Base-by-base conservation (phyloP, 2,797 vertebrate genomes). In the Acipenser ruthenus region DNA sequence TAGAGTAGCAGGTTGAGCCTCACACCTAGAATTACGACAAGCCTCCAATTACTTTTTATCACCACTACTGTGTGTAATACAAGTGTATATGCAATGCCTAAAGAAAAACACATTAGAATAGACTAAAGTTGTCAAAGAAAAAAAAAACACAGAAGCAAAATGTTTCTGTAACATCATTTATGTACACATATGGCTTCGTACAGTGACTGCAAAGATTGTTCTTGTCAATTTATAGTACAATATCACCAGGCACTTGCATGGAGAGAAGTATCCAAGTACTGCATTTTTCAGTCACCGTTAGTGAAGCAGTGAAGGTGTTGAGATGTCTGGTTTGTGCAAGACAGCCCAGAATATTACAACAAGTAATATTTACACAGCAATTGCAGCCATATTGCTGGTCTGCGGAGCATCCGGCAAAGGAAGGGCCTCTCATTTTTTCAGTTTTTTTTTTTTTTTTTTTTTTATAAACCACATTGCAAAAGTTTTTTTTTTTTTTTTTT, bases 141-240 rank as follows among this genome's bases (percentile, higher is more conserved):
- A 84, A 78, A 83, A 84, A 71, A 77, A 88, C 82, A 79, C 78
- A 82, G 82, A 76, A 80, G 74, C 72, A 85, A 18, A 11, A 47
- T 68, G 64, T 74, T 75, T 83, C 85, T 82, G 75, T 80, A 87
- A 88, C 85, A 79, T 85, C 77, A 89, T 91, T 89, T 92, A 92
- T 93, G 84, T 91, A 94, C 90, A 92, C 86, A 87, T 92, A 92
- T 91, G 90, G 90, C 89, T 93, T 93, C 90, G 87, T 90, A 92
- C 91, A 93, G 80, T 78, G 83, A 85, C 80, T 88, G 84, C 82
- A 85, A 89, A 86, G 83, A 90, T 88, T 92, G 85, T 89, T 91
- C 88, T 90, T 90, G 81, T 88, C 81, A 88, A 60, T 23, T 80
- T 86, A 75, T 70, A 89, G 84, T 88, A 88, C 84, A 89, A 74